A percentile compares a stretch with the other conserved stretches of the same genome.
Evolutionary conservation across 2,797 vertebrate genomes (phyloP).

Genomic region (Eulemur rubriventer): DNA sequence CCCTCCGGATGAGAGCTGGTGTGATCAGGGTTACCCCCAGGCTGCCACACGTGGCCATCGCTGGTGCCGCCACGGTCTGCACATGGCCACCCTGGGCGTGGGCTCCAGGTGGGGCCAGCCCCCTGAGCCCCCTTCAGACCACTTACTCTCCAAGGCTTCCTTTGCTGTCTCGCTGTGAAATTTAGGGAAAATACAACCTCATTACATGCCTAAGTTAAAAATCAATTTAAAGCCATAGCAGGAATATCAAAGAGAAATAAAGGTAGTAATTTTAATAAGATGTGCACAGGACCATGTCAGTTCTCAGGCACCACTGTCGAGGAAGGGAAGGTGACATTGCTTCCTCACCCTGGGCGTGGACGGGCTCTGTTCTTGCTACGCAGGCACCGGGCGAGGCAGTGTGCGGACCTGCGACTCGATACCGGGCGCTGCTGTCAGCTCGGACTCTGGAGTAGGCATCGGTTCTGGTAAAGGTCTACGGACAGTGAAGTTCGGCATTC

Average conservation of each 20-base stretch:
- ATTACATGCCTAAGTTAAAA: background rate
- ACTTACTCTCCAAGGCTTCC: fast-evolving
- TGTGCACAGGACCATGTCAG: fast-evolving
- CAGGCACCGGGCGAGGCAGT: too few relatives aligned
- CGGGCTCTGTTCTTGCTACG: background rate
- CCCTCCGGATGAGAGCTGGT: background rate
- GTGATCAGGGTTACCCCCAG: background rate
- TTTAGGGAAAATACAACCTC: background rate
- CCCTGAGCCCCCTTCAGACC: too few relatives aligned
- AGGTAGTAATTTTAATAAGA: background rate
- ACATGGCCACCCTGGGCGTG: background rate
- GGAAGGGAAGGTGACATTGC: background rate
- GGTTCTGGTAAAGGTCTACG: too few relatives aligned
- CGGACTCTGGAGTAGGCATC: too few relatives aligned
- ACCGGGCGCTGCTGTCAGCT: too few relatives aligned
- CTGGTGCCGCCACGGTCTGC: background rate
- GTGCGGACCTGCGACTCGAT: too few relatives aligned
- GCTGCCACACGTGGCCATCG: background rate
- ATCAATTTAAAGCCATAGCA: background rate
- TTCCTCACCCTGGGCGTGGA: too few relatives aligned
- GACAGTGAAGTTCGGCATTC: too few relatives aligned
- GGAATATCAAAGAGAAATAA: too few relatives aligned
- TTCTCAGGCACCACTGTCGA: fast-evolving
- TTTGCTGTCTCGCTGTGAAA: background rate
- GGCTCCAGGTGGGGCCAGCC: background rate